phyloP scores from a whole-genome alignment of 2,797 vertebrate species.

The Cichlasoma orientale region DNA sequence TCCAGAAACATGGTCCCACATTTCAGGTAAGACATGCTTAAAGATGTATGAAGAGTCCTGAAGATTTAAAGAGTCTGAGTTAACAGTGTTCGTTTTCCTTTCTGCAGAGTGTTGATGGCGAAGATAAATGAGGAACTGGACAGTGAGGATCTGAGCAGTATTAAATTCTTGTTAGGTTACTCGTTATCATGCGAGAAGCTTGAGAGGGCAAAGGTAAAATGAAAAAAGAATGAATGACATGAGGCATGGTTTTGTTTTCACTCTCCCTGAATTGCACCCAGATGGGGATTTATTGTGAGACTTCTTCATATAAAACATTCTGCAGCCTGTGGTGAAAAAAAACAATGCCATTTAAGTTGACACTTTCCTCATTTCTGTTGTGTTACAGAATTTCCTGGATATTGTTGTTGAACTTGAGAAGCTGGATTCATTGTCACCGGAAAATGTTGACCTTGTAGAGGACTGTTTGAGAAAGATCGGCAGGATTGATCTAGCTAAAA shows the following conservation, averaged over 20 bases:
- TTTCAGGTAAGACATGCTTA: conserved; percentile 82
- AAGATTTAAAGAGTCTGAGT: not conserved
- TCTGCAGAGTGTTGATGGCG: conserved; percentile 86
- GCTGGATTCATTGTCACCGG: conserved; percentile 81
- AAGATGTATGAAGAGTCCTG: not conserved
- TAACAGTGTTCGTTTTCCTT: not conserved
- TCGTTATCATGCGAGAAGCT: conserved; percentile 73
- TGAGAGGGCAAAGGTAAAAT: conserved; percentile 82
- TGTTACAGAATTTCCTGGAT: conserved; percentile 87
- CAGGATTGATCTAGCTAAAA: conserved; percentile 87
- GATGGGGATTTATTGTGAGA: not conserved
- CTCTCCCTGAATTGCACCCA: not conserved
- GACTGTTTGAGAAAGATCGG: conserved; percentile 82
- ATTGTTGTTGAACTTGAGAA: conserved; percentile 90
- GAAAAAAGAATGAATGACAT: not conserved
- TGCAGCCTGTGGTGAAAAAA: not conserved
- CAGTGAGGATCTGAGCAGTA: conserved; percentile 79
- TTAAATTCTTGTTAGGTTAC: conserved; percentile 84
- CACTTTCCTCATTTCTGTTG: not conserved
- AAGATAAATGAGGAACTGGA: conserved; percentile 86
- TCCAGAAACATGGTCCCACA: conserved; percentile 73
- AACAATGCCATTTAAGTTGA: not conserved
- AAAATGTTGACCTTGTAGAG: conserved; percentile 84
- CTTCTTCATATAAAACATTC: too few relatives aligned
- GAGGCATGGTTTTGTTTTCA: not conserved